Percentiles rank a stretch among this genome's conserved stretches.
Conservation (phyloP, 1,140 invertebrate genomes). For the Popillia japonica region DNA sequence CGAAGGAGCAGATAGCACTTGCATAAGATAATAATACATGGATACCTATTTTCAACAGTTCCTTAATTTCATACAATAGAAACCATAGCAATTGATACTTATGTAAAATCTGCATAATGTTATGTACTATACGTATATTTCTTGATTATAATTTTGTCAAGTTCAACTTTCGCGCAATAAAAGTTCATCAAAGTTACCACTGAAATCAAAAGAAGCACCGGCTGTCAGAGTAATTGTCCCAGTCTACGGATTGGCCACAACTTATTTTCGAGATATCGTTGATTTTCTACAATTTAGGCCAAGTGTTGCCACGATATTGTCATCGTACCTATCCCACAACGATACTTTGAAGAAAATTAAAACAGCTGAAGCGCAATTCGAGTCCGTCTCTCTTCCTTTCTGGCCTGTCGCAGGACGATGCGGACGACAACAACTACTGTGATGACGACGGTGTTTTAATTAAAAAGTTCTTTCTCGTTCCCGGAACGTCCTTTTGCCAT, state of each 20-base stretch:
- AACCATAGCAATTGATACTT: no score
- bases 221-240: conserved; percentile 49
- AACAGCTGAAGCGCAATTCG: conserved; percentile 26
- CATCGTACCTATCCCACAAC: conserved; percentile 7
- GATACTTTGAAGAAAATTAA: conserved; percentile 29
- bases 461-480: conserved; percentile 22
- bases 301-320: conserved; percentile 51
- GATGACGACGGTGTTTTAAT: conserved; percentile 27
- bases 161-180: no score
- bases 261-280: conserved; percentile 53
- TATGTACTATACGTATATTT: no score
- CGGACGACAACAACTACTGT: background rate
- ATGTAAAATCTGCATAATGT: no score
- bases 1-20: no score
- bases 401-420: background rate
- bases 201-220: background rate
- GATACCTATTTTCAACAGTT: no score
- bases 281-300: conserved; percentile 50
- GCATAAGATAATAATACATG: no score
- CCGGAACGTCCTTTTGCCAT: background rate
- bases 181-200: background rate
- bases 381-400: background rate
- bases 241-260: conserved; percentile 54
- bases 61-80: no score
- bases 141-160: no score